phyloP scores from a whole-genome alignment of 1,140 invertebrate species.

The Drosophila santomea region DNA sequence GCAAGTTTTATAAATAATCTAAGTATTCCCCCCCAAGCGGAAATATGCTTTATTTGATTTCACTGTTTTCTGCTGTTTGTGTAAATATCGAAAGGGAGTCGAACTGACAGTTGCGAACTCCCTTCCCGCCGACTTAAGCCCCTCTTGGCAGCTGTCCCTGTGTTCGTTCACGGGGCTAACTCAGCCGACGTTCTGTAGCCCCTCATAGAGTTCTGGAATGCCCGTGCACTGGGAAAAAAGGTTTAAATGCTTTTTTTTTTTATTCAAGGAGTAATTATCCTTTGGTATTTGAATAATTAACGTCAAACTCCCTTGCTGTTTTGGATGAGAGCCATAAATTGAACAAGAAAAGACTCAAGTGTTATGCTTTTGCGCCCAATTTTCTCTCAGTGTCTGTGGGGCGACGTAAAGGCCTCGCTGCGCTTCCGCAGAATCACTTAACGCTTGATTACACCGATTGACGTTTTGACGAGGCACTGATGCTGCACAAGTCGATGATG shows the following conservation, averaged over 20 bases:
- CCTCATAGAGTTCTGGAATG: conserved; percentile 9
- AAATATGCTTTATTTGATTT: conserved; percentile 31
- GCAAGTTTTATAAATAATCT: conserved; percentile 17
- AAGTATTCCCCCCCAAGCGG: conserved; percentile 4
- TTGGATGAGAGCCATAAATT: too few species aligned
- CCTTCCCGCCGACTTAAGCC: conserved; percentile 7
- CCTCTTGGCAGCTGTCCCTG: conserved; percentile 32
- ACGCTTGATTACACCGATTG: conserved; percentile 84
- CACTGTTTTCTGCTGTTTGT: conserved; percentile 11
- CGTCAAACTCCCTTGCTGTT: too few species aligned
- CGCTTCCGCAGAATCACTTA: conserved; percentile 84
- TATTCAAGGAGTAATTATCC: neutral
- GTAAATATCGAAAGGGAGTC: neutral
- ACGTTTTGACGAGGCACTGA: conserved; percentile 83
- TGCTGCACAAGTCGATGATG: conserved; percentile 77
- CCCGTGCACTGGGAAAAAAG: neutral
- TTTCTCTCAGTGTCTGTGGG: conserved; percentile 10
- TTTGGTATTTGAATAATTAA: too few species aligned
- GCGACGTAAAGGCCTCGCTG: conserved; percentile 53
- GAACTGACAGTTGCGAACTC: conserved; percentile 25
- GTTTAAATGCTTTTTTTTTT: neutral
- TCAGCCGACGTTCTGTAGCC: conserved; percentile 22
- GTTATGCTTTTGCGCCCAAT: too few species aligned
- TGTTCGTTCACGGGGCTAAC: conserved; percentile 26
- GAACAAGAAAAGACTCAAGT: too few species aligned